Conservation (phyloP, 2,113 vertebrate species). For the Brienomyrus longianalis region DNA sequence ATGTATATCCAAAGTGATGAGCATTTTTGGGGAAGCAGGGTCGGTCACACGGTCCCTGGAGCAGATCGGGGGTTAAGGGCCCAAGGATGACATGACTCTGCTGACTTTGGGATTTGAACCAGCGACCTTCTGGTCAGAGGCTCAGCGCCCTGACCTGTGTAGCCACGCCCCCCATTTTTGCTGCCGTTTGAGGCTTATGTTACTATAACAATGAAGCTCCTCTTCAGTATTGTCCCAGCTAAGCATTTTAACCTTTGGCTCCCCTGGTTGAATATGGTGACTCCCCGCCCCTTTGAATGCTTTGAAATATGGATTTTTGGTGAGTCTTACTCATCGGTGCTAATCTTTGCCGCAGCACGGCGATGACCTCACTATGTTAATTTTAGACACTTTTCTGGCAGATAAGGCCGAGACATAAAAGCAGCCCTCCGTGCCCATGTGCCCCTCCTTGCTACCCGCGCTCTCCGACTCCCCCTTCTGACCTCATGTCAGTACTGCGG, state of each 20-base stretch:
- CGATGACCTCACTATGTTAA: slow-evolving; percentile 57
- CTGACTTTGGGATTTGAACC: neutral
- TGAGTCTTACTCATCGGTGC: slow-evolving; percentile 61
- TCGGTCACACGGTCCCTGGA: neutral
- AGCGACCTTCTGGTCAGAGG: neutral
- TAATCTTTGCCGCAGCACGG: slow-evolving; percentile 50
- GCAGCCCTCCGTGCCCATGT: neutral
- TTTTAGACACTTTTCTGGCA: slow-evolving; percentile 54
- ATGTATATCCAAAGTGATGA: neutral
- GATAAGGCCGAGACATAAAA: slow-evolving; percentile 37
- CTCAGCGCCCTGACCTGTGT: neutral
- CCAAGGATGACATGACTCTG: neutral
- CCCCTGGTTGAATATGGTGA: slow-evolving; percentile 37
- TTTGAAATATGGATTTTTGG: slow-evolving; percentile 46
- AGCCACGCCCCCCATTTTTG: neutral
- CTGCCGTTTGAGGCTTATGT: neutral
- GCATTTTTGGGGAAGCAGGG: neutral
- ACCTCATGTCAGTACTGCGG: neutral
- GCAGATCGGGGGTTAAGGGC: neutral
- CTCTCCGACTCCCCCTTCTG: neutral
- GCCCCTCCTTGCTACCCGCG: neutral
- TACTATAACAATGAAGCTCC: neutral
- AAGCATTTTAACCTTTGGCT: slow-evolving; percentile 25
- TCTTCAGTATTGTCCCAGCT: neutral
- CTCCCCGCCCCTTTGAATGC: slow-evolving; percentile 43